Conservation (phyloP, 1,140 invertebrate species). For the Drosophila oshimai region DNA sequence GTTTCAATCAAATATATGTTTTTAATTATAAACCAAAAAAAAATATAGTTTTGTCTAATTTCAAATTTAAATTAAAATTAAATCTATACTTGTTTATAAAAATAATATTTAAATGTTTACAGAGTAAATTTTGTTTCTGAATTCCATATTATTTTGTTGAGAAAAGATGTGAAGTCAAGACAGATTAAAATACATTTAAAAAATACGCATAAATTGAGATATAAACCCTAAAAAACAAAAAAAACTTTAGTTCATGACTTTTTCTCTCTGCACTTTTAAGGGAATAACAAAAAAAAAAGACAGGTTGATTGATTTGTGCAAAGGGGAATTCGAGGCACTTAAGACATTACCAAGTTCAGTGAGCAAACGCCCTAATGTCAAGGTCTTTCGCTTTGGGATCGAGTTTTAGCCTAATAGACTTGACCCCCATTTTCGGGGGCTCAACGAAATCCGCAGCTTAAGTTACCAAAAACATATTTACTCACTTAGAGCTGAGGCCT, state of each 20-base stretch:
- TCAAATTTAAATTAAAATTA: too few relatives aligned
- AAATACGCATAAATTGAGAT: too few relatives aligned
- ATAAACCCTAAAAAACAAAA: too few relatives aligned
- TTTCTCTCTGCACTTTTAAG: background rate
- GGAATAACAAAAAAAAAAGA: background rate
- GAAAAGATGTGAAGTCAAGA: too few relatives aligned
- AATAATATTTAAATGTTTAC: too few relatives aligned
- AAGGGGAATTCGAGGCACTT: slow-evolving; percentile 23
- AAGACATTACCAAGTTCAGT: slow-evolving; percentile 20
- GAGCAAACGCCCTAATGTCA: slow-evolving; percentile 60
- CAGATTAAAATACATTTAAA: too few relatives aligned
- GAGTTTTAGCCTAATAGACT: slow-evolving; percentile 39
- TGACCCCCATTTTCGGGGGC: slow-evolving; percentile 45
- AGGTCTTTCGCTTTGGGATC: slow-evolving; percentile 36
- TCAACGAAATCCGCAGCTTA: slow-evolving; percentile 20
- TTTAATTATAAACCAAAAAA: too few relatives aligned
- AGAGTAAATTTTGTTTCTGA: too few relatives aligned
- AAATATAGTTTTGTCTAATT: too few relatives aligned
- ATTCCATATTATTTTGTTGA: too few relatives aligned
- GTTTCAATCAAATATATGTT: too few relatives aligned
- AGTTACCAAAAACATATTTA: slow-evolving; percentile 12
- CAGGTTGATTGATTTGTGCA: slow-evolving; percentile 50
- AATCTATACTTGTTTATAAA: too few relatives aligned
- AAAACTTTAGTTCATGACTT: background rate
- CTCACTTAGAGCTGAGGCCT: slow-evolving; percentile 15